Conservation (phyloP, 1,140 invertebrate genomes). For the Dinoponera quadriceps region DNA sequence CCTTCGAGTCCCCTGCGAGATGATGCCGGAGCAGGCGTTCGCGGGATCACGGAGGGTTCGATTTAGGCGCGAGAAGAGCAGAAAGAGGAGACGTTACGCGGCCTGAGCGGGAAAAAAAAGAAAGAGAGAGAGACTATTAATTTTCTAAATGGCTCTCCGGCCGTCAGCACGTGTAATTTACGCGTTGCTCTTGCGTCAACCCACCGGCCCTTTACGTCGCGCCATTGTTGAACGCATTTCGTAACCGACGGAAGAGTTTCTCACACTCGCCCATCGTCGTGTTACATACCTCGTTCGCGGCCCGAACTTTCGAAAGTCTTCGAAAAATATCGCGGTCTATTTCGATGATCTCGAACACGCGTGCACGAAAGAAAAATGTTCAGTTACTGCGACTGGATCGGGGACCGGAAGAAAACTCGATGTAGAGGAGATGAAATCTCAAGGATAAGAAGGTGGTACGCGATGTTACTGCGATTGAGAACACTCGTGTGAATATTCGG, state of each 20-base stretch:
- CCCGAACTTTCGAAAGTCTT: slow-evolving; percentile 50
- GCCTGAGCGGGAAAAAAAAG: neutral
- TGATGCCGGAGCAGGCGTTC: slow-evolving; percentile 5
- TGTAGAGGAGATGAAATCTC: too few species aligned
- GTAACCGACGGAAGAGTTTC: slow-evolving; percentile 33
- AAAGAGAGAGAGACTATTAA: slow-evolving; percentile 57
- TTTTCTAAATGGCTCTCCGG: slow-evolving; percentile 64
- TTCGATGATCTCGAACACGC: too few species aligned
- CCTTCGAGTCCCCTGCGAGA: neutral
- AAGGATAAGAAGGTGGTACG: too few species aligned
- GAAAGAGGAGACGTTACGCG: neutral
- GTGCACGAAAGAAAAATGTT: too few species aligned
- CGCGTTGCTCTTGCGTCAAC: slow-evolving; percentile 66
- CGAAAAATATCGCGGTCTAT: slow-evolving; percentile 19
- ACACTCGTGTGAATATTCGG: too few species aligned
- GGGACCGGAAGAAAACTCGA: too few species aligned
- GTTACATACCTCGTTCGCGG: neutral
- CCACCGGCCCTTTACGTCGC: neutral
- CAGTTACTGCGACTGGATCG: too few species aligned
- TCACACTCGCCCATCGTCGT: slow-evolving; percentile 10
- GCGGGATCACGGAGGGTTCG: slow-evolving; percentile 3
- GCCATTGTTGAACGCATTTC: slow-evolving; percentile 61
- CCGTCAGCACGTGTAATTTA: slow-evolving; percentile 71
- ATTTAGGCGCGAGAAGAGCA: slow-evolving; percentile 24
- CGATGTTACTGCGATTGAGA: too few species aligned